Conservation (phyloP, 2,888 invertebrate genomes). For the Lysandra bellargus region DNA sequence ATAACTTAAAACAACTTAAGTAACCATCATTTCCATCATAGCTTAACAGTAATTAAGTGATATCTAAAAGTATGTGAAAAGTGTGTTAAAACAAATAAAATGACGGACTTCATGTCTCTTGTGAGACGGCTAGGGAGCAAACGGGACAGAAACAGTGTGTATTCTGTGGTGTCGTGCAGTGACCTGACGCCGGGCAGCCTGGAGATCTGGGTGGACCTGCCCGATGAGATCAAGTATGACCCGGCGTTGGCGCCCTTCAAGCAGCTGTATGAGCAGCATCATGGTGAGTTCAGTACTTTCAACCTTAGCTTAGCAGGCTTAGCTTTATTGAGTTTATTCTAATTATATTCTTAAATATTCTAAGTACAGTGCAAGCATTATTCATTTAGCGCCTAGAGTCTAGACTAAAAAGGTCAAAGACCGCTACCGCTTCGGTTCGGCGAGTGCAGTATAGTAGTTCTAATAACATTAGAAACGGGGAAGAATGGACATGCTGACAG, state of each 20-base stretch:
- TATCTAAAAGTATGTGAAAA: slow-evolving; percentile 10
- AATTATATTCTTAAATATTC: too few relatives aligned
- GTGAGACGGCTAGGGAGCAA: slow-evolving; percentile 43
- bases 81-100: slow-evolving; percentile 42
- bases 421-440: too few relatives aligned
- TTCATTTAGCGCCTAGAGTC: too few relatives aligned
- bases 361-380: too few relatives aligned
- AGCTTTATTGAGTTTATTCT: neutral
- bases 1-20: too few relatives aligned
- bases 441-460: too few relatives aligned
- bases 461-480: too few relatives aligned
- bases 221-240: slow-evolving; percentile 83
- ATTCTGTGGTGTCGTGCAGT: slow-evolving; percentile 74
- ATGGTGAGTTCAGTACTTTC: slow-evolving; percentile 57
- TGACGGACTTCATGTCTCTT: slow-evolving; percentile 51
- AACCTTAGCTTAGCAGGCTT: neutral
- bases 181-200: slow-evolving; percentile 82
- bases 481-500: too few relatives aligned
- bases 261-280: slow-evolving; percentile 74
- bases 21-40: too few relatives aligned
- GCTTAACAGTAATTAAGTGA: neutral
- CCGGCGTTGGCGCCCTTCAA: slow-evolving; percentile 83
- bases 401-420: too few relatives aligned
- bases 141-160: slow-evolving; percentile 55
- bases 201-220: slow-evolving; percentile 83